phyloP scores from a whole-genome alignment of 2,113 vertebrate genomes.

The Ophthalmolycus amberensis region DNA sequence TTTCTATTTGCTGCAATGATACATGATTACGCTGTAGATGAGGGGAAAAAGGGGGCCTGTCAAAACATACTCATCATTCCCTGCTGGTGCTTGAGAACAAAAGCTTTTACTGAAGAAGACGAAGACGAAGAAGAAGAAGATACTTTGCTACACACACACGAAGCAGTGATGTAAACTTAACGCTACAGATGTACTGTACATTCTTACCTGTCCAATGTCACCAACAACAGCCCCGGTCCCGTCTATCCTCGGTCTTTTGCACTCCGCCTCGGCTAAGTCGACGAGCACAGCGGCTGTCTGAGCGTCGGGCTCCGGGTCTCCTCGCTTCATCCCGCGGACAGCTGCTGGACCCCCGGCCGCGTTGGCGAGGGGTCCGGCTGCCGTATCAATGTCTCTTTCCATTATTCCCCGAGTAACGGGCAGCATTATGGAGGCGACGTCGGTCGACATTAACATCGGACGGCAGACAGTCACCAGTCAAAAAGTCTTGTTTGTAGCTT shows the following conservation, averaged over 20 bases:
- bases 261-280: constrained; percentile 79
- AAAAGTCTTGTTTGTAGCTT: constrained; percentile 35
- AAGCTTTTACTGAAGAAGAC: constrained; percentile 33
- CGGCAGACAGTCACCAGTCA: constrained; percentile 65
- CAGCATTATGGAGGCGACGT: constrained; percentile 82
- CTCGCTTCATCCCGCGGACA: constrained; percentile 83
- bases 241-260: constrained; percentile 84
- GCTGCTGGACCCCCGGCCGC: constrained; percentile 67
- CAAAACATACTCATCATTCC: constrained; percentile 53
- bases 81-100: constrained; percentile 56
- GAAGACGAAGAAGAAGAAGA: background rate
- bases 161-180: background rate
- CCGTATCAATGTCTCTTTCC: constrained; percentile 80
- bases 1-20: constrained; percentile 49
- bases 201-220: constrained; percentile 82
- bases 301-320: constrained; percentile 84
- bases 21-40: constrained; percentile 53
- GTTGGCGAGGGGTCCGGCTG: constrained; percentile 69
- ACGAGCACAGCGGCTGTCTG: constrained; percentile 73
- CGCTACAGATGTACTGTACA: background rate
- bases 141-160: constrained; percentile 21
- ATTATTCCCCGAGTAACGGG: constrained; percentile 84
- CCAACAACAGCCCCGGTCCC: constrained; percentile 73
- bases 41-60: constrained; percentile 40
- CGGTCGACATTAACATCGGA: constrained; percentile 87